Evolutionary conservation across 2,888 invertebrate species (phyloP).

Genomic region (Bugula neritina): DNA sequence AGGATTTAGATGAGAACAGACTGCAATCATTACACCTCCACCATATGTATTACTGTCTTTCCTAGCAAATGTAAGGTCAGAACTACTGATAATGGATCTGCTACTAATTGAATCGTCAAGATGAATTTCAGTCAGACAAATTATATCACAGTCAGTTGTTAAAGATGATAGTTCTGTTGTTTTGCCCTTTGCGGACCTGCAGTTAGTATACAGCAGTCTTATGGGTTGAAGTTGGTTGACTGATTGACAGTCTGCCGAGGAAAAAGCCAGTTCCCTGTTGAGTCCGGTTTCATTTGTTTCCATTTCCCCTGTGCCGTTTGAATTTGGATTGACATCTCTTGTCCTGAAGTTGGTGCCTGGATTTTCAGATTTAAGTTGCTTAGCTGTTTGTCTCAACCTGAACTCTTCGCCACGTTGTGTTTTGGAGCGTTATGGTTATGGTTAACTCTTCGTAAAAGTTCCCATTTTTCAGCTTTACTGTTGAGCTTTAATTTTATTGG

Average conservation of each 20-base stretch:
- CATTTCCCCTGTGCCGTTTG: no score
- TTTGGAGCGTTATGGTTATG: no score
- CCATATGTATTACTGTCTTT: slow-evolving; percentile 10
- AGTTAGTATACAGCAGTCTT: not conserved
- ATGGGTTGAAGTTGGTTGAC: not conserved
- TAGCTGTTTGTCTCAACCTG: no score
- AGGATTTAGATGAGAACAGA: not conserved
- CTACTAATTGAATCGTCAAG: not conserved
- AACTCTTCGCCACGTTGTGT: no score
- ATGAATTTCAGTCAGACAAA: not conserved
- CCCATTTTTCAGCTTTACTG: no score
- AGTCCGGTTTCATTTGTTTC: not conserved
- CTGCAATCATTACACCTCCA: slow-evolving; percentile 5
- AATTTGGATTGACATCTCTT: no score
- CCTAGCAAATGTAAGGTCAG: not conserved
- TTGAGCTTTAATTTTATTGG: no score
- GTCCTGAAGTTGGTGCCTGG: no score
- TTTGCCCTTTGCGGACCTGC: not conserved
- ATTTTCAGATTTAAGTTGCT: no score
- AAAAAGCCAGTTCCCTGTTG: no score
- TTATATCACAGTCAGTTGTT: not conserved
- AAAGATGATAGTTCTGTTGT: not conserved
- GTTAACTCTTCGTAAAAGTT: no score
- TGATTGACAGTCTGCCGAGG: no score
- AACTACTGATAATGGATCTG: not conserved